phyloP scores from a whole-genome alignment of 1,140 invertebrate species.

The Lethocerus indicus region DNA sequence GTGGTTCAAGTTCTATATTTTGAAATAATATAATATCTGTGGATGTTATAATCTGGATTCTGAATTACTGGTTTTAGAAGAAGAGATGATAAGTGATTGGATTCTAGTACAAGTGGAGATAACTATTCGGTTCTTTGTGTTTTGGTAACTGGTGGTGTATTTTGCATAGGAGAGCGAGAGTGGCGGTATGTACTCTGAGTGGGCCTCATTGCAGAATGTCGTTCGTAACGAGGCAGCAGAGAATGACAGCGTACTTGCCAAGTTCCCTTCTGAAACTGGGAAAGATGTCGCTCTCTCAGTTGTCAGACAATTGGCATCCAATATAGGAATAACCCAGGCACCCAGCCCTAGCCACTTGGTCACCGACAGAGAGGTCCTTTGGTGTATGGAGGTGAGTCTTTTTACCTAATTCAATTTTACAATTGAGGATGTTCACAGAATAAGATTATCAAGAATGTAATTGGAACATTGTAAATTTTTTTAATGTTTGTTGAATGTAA shows the following conservation, averaged over 20 bases:
- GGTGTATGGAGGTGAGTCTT: conserved; percentile 77
- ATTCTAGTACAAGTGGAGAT: background rate
- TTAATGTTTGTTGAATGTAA: no score
- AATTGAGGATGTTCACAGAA: no score
- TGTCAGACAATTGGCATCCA: conserved; percentile 60
- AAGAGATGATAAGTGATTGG: no score
- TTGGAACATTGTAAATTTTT: no score
- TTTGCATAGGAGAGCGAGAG: conserved; percentile 27
- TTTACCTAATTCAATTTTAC: no score
- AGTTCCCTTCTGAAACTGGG: conserved; percentile 57
- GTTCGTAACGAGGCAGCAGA: conserved; percentile 42
- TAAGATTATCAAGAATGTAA: no score
- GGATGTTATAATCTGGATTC: no score
- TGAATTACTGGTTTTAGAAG: no score
- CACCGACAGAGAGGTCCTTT: conserved; percentile 69
- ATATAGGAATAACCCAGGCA: conserved; percentile 55
- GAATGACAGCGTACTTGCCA: conserved; percentile 64
- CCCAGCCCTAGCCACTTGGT: conserved; percentile 55
- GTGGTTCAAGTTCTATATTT: no score
- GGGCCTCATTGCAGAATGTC: conserved; percentile 55
- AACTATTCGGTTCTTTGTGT: background rate
- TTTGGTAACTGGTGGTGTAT: conserved; percentile 4
- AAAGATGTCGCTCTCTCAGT: conserved; percentile 69
- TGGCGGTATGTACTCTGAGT: conserved; percentile 71
- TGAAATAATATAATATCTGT: no score